Evolutionary conservation across 2,888 invertebrate species (phyloP), one percentile per base, ranked within the genome.

Genomic region (Pantelozetes paolii): DNA sequence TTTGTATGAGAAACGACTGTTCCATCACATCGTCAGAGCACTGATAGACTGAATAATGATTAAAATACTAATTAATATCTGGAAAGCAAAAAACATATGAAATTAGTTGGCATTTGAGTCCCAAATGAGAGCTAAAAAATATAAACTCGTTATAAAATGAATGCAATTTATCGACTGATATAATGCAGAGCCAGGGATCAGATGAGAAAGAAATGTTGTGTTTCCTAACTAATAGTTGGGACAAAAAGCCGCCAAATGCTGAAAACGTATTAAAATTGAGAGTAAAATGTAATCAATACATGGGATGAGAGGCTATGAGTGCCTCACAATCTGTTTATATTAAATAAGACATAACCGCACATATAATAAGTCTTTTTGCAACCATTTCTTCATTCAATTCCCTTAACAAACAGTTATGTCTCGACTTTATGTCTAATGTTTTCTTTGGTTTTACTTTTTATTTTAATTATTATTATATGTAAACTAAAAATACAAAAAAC

Each of bases 101-200:
- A 36, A 69, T 40, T 42, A 2, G 69, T 69, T 42, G 28, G 69
- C 69, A 28, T 69, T 69, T 11, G n/a, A 36, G 5, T 32, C 59
- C 59, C 62, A 36, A 64, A 64, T 18, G 62, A 57, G 30, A 62
- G 18, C 50, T 50, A 28, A 62, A 62, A 36, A 40, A 67, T 23
- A 42, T 40, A 69, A 45, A 69, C 45, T 69, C 28, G 69, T 69
- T 45, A 69, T 69, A 45, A 69, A 64, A 64, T 64, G 64, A 45
- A 64, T 64, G 64, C 64, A 64, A 64, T 45, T 45, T 69, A 69
- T 69, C 45, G 62, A 69, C 45, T 69, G 69, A 69, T 69, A 69
- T 69, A 69, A 69, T 69, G 69, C 69, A 69, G 69, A 69, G 15
- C 69, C 23, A n/a, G 45, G 40, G 45, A 45, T 5, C 11, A 45